Base-by-base conservation (phyloP, 2,113 vertebrate genomes). In the Burhinus bistriatus region DNA sequence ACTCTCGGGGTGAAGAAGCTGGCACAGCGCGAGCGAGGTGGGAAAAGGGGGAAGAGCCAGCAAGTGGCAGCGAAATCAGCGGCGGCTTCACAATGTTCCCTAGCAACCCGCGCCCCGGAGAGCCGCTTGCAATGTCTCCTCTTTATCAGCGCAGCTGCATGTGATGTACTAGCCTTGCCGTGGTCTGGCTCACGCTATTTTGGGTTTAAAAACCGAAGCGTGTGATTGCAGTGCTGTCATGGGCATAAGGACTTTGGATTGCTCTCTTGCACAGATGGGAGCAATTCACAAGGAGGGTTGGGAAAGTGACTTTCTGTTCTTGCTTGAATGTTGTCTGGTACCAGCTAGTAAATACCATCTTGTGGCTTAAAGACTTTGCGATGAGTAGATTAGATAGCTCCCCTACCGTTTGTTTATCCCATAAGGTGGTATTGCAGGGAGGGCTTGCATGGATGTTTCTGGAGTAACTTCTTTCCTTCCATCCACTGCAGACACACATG, bases 221-320 rank as follows among this genome's bases (percentile, higher is more conserved):
- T 93, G 90, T 96, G 95, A 97, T 95, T 96, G 94, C 92, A 72
- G 93, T 25, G 23, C 92, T 96, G 97, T 87, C 92, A 45, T 44
- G 86, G 94, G 83, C 90, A 91, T 93, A 93, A 95, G 95, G 93
- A 72, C 93, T 96, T 95, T 96, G 95, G 96, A 94, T 96, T 96
- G 93, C 95, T 95, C 85, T 93, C 93, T 95, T 96, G 76, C 83
- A 89, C 96, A 96, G 96, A 97, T 96, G 96, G 93, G 94, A 97
- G 83, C 95, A 93, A 91, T 96, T 97, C 92, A 94, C 75, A 77
- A 72, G 75, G 64, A 95, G 75, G 6, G 9, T 1, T 93, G 84
- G 91, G 89, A 94, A 93, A 97, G 91, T 93, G 94, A 94, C 92
- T 97, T 96, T 93, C 95, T 96, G 90, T 94, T 97, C 90, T 95